Base-by-base conservation (phyloP, 2,888 invertebrate species). In the Ectemnius lituratus region DNA sequence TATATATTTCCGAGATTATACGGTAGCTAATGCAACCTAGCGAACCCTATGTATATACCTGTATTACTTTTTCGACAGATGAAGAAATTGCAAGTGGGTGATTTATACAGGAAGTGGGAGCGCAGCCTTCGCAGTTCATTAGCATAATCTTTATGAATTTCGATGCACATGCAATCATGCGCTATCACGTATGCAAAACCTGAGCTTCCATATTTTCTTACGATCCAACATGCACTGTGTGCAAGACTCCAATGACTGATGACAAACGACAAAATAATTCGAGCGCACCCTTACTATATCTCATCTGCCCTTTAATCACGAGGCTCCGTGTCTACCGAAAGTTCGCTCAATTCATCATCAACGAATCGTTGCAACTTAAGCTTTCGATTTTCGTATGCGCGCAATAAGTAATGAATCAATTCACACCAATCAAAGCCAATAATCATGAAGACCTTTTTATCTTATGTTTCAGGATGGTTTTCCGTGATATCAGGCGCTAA, bases 401-500 rank as follows among this genome's bases (percentile, higher is more conserved):
- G 52, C 52, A 52, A 52, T 6, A 52, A 52, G 13, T 52, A 16
- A 16, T 14, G 11, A 47, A 47, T 47, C 13, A 14, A 14, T 47
- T 47, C 47, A 2, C 47, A 47, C n/a, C 47, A 47, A 47, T 14
- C n/a, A 5, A 47, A 47, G 47, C 2, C 47, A 14, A 6, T 52
- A 52, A 16, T 52, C 37, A 11, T 6, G n/a, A 52, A 11, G 2
- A 1, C 14, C 2, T 52, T 52, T 16, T 52, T 52, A 14, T 14
- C 0, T 14, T 11, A 6, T 37, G 37, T 37, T 37, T 28, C 86
- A 91, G 91, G 91, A 71, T 91, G 91, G 91, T 91, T 91, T 83
- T 91, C 91, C 73, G 91, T 91, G 77, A 90, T 91, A 85, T 90
- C 91, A 66, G 91, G 91, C 77, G 90, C 86, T 65, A 88, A 88